phyloP scores from a whole-genome alignment of 1,140 invertebrate species.

The Cherax quadricarinatus region DNA sequence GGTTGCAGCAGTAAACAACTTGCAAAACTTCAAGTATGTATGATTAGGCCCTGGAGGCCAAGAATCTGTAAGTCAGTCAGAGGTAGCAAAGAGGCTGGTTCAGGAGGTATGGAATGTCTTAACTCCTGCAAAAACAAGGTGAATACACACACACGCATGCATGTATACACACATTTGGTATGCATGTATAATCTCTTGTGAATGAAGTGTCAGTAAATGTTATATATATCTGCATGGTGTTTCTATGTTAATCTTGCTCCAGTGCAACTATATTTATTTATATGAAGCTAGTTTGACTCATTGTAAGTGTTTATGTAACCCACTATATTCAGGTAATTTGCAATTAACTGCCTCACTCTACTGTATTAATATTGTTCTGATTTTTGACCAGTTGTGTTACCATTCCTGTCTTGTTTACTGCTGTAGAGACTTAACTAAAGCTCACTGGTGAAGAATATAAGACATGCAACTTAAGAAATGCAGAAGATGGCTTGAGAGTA shows the following conservation, averaged over 20 bases:
- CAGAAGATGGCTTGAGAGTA: too few relatives aligned
- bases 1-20: too few relatives aligned
- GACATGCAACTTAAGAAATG: too few relatives aligned
- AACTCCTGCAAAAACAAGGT: too few relatives aligned
- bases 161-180: neutral
- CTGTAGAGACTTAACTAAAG: neutral
- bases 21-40: too few relatives aligned
- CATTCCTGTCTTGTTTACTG: neutral
- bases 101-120: too few relatives aligned
- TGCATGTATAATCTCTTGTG: neutral
- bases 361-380: neutral
- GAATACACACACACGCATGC: too few relatives aligned
- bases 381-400: neutral
- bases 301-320: neutral
- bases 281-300: neutral
- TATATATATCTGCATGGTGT: conserved; percentile 8
- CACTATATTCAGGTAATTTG: neutral
- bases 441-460: neutral
- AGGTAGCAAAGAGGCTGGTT: too few relatives aligned
- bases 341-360: conserved; percentile 7
- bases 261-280: conserved; percentile 10
- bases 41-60: too few relatives aligned
- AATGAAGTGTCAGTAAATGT: neutral
- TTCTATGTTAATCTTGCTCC: conserved; percentile 11
- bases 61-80: too few relatives aligned